Evolutionary conservation across 1,140 invertebrate species (phyloP), one percentile per base, ranked within the genome.

Genomic region (Zophobas atratus): DNA sequence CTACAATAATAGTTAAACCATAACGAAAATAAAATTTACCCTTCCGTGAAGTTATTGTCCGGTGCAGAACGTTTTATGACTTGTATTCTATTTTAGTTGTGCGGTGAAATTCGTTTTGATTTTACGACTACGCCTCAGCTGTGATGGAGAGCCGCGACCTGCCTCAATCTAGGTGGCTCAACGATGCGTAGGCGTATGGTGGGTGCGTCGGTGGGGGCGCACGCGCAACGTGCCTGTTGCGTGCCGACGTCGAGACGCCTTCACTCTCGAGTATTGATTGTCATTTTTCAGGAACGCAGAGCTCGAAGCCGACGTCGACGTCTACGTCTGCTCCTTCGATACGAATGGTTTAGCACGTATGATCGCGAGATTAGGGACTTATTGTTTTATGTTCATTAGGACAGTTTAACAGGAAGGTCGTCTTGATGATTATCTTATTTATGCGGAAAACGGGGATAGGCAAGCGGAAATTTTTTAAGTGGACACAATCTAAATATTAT

Each of bases 211-310:
- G 46, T 35, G 35, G 53, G 70, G 60, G 75, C 80, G 80, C 78
- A 67, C 49, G 80, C 79, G 75, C 56, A 70, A 35, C 35, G 32
- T 36, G 81, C 80, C 80, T 79, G 77, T 80, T 81, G 81, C 80
- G 77, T 81, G 80, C 75, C 81, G 80, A 78, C 81, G 81, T 78
- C 80, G 55, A 74, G 81, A 82, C 81, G 80, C 79, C 80, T 80
- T 71, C 77, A 71, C 70, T 53, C 70, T 71, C 36, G 36, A 71
- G 63, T 77, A 77, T 77, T 73, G 76, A 77, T 78, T 78, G 43
- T 70, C 39, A 55, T 60, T 78, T 78, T 75, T 67, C 71, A 75
- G n/a, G n/a, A 43, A 43, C 38, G 4, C 38, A 41, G 60, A 39
- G 38, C 39, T 56, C 56, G 56, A 20, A 55, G 35, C 51, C 20